A percentile compares a stretch with the other conserved stretches of the same genome.
These are phyloP conservation scores for Psilopogon haemacephalus DNA, from an alignment of 2,113 vertebrate genomes.

Conservation along the genomic window DNA sequence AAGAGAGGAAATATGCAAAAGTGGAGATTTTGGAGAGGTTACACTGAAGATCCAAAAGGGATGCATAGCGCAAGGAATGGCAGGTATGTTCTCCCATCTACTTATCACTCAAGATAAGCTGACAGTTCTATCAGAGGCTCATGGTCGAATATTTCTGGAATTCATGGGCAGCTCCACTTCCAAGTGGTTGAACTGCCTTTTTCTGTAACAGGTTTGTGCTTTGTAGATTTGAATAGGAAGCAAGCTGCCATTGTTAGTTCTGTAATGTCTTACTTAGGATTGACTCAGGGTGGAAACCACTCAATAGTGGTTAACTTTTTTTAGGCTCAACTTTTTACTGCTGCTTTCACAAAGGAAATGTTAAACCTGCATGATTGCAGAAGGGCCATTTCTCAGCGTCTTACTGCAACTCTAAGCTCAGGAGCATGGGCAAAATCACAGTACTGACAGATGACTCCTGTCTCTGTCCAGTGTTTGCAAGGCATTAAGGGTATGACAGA, in stretches of 20 bases:
- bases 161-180: background rate
- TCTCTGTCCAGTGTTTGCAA: background rate
- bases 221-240: background rate
- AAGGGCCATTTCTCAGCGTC: background rate
- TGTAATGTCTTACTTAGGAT: background rate
- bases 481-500: background rate
- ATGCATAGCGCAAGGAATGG: background rate
- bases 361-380: background rate
- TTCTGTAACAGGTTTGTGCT: background rate
- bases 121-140: background rate
- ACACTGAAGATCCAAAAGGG: background rate
- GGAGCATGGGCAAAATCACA: background rate
- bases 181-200: fast-evolving
- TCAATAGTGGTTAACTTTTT: background rate
- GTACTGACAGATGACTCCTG: background rate
- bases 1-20: background rate
- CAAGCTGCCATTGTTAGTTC: background rate
- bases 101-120: background rate
- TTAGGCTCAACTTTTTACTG: background rate
- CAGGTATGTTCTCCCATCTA: background rate
- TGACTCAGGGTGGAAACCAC: background rate
- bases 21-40: background rate
- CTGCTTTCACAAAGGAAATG: background rate
- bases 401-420: background rate
- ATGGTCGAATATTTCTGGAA: background rate